Percentiles rank a stretch among this genome's conserved stretches.
phyloP scores from a whole-genome alignment of 2,888 invertebrate genomes.

The Dryobotodes eremita region DNA sequence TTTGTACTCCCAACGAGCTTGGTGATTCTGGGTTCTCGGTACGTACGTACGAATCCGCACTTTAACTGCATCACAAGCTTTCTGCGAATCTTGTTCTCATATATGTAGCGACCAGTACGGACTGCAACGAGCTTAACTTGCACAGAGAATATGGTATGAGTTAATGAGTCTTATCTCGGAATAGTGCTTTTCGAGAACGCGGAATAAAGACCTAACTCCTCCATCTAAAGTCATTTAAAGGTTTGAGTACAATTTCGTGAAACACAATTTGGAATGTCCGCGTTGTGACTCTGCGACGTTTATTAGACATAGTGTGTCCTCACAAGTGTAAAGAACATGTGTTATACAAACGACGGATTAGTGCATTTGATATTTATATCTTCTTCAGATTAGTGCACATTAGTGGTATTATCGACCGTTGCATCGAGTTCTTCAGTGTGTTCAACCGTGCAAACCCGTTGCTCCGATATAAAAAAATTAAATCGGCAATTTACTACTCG shows the following conservation, averaged over 20 bases:
- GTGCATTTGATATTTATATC: background rate
- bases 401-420: background rate
- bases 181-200: constrained; percentile 28
- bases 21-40: background rate
- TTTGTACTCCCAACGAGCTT: background rate
- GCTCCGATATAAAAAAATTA: background rate
- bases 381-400: background rate
- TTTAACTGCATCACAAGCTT: background rate
- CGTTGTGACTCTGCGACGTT: constrained; percentile 3
- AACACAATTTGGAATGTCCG: constrained; percentile 11
- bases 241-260: constrained; percentile 2
- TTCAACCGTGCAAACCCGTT: background rate
- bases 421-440: background rate
- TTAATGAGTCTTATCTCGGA: constrained; percentile 9
- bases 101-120: background rate
- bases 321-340: too few species aligned
- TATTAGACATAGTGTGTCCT: background rate
- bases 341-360: background rate
- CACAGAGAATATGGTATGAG: constrained; percentile 32
- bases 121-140: constrained; percentile 31
- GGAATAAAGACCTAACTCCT: background rate
- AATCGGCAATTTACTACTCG: background rate
- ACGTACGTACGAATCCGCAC: background rate
- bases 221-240: constrained; percentile 35
- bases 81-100: background rate